These are phyloP conservation scores for Phyllotreta cruciferae DNA, from an alignment of 2,888 invertebrate genomes.

Conservation along the genomic window DNA sequence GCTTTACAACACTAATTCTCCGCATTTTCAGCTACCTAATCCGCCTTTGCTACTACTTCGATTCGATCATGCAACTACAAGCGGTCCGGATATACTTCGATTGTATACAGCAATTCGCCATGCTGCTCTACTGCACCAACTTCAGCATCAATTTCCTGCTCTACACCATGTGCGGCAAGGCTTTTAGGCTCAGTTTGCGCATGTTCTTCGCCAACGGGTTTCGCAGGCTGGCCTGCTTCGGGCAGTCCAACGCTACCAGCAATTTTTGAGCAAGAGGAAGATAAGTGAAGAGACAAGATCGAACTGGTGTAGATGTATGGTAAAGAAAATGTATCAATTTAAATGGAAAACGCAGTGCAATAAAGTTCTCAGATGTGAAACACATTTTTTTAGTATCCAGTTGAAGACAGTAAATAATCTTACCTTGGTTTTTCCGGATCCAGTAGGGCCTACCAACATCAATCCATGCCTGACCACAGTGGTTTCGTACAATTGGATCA, in stretches of 20 bases:
- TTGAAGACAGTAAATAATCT: constrained; percentile 40
- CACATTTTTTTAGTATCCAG: no score
- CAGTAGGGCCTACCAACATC: constrained; percentile 83
- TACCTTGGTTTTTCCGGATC: constrained; percentile 82
- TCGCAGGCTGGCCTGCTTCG: constrained; percentile 19
- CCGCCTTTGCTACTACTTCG: constrained; percentile 63
- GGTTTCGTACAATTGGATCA: constrained; percentile 83
- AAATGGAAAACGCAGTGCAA: background rate
- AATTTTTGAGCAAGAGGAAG: background rate
- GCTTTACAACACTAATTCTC: no score
- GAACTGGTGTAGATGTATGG: no score
- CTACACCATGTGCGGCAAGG: constrained; percentile 69
- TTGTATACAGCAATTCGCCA: constrained; percentile 67
- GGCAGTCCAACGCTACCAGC: background rate
- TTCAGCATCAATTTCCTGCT: constrained; percentile 71
- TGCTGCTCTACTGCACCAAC: constrained; percentile 70
- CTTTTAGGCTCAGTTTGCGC: constrained; percentile 64
- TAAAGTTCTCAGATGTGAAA: constrained; percentile 6
- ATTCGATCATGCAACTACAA: constrained; percentile 60
- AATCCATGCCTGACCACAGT: constrained; percentile 83
- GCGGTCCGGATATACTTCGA: constrained; percentile 56
- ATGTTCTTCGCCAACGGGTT: constrained; percentile 30
- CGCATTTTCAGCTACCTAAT: constrained; percentile 62
- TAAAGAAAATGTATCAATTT: no score
- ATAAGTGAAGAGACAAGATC: no score